Percentiles rank a stretch among this genome's conserved stretches.
Evolutionary conservation across 1,140 invertebrate genomes (phyloP).

Genomic region (Campodea augens): DNA sequence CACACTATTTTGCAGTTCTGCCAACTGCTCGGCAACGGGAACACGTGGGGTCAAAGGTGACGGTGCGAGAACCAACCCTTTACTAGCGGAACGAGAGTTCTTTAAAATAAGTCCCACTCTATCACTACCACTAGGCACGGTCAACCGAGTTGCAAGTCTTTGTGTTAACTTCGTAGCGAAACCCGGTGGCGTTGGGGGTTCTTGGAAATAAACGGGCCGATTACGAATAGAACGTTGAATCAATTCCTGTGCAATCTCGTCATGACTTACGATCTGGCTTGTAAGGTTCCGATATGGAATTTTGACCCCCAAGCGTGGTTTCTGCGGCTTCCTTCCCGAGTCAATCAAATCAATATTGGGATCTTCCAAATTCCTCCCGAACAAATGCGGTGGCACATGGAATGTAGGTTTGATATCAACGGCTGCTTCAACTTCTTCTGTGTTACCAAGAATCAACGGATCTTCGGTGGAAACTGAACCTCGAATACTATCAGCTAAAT

Average conservation of each 20-base stretch:
- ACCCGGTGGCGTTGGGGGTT: conserved; percentile 20
- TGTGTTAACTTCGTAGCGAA: conserved; percentile 29
- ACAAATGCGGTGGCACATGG: conserved; percentile 13
- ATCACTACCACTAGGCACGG: conserved; percentile 15
- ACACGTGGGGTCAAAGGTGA: too few species aligned
- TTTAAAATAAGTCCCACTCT: too few species aligned
- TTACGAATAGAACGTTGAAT: conserved; percentile 22
- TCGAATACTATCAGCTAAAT: too few species aligned
- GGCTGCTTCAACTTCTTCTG: not conserved
- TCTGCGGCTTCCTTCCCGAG: conserved; percentile 16
- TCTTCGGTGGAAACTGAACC: not conserved
- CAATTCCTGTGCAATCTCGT: conserved; percentile 28
- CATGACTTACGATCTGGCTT: conserved; percentile 27
- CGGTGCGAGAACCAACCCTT: not conserved
- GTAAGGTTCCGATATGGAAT: conserved; percentile 26
- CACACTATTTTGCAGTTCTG: too few species aligned
- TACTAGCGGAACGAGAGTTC: not conserved
- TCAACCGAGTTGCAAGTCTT: conserved; percentile 24
- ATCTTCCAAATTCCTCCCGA: conserved; percentile 15
- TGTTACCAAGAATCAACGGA: not conserved
- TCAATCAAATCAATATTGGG: conserved; percentile 13
- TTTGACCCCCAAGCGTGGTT: conserved; percentile 25
- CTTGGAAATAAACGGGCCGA: too few species aligned
- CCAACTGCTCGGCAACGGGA: too few species aligned
- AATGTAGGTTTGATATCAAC: not conserved